Evolutionary conservation across 2,113 vertebrate species (phyloP).

Genomic region (Heptranchias perlo): DNA sequence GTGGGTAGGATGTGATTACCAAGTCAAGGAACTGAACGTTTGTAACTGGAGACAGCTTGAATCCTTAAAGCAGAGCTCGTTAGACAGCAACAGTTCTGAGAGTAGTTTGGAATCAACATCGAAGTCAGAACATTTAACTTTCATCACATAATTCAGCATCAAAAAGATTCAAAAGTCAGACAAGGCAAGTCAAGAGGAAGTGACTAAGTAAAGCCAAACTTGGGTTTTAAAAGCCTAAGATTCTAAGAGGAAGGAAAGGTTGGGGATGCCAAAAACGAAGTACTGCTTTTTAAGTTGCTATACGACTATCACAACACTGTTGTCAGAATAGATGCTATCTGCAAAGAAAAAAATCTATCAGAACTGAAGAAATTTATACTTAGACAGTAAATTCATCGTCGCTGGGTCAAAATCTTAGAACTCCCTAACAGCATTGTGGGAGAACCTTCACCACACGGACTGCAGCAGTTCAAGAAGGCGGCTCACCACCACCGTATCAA

Average conservation of each 20-base stretch:
- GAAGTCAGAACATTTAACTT: not conserved
- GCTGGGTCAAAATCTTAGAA: too few relatives aligned
- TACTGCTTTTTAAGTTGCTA: not conserved
- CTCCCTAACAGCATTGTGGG: too few relatives aligned
- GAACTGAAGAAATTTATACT: not conserved
- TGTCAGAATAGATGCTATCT: not conserved
- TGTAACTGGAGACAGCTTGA: not conserved
- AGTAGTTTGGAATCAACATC: not conserved
- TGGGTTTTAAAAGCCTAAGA: not conserved
- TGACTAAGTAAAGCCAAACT: constrained; percentile 9
- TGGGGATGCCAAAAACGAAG: constrained; percentile 6
- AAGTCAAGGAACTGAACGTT: not conserved
- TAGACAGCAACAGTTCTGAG: not conserved
- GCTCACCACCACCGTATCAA: too few relatives aligned
- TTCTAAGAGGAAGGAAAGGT: constrained; percentile 20
- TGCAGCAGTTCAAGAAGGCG: too few relatives aligned
- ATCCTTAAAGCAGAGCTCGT: not conserved
- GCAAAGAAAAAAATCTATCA: not conserved
- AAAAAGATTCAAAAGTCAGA: not conserved
- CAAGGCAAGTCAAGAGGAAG: constrained; percentile 25
- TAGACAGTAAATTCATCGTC: not conserved
- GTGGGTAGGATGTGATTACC: not conserved
- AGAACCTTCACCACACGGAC: too few relatives aligned
- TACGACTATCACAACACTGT: not conserved
- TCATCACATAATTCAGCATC: not conserved